Evolutionary conservation across 2,888 invertebrate species (phyloP), one percentile per base, ranked within the genome.

Genomic region (Melanchra persicariae): DNA sequence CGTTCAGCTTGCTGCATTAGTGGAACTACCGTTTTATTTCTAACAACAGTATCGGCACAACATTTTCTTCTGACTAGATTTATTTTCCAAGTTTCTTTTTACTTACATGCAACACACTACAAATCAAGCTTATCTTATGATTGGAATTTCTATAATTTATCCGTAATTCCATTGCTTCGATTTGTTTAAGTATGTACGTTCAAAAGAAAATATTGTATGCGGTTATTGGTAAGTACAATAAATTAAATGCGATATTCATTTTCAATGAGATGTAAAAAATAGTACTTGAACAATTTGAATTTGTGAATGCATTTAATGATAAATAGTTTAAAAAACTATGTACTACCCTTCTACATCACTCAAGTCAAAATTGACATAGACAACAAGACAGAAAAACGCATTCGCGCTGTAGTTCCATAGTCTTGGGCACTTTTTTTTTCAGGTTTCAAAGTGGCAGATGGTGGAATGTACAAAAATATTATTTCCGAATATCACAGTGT

Each of bases 151-250:
- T 12, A 22, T 30, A 22, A 69, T 58, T 69, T 47, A 51, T 51
- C 9, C 10, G 2, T 22, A 10, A 43, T 15, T 60, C 19, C 17
- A 17, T 49, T 12, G 19, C 17, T 24, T 22, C 12, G 19, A 45
- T 26, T 37, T 12, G 9, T 45, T 26, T 40, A 45, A 24, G n/a
- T 55, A 45, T 34, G n/a, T 55, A 30, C 5, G 37, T 22, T 45
- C 45, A 40, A 54, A 37, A 76, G 67, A 54, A 63, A 76, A 54
- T 47, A 55, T 37, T 47, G 47, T 40, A 34, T 71, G 49, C 30
- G n/a, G 24, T 77, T 49, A 55, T 55, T 47, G 77, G 77, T 72
- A 70, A 77, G 72, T 72, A 77, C 19, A 40, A 54, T 76, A 26
- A 71, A 52, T 45, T 76, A 37, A 71, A 52, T 45, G 37, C 19